Base-by-base conservation (phyloP, 2,888 invertebrate species). In the Cheilosia vulpina region DNA sequence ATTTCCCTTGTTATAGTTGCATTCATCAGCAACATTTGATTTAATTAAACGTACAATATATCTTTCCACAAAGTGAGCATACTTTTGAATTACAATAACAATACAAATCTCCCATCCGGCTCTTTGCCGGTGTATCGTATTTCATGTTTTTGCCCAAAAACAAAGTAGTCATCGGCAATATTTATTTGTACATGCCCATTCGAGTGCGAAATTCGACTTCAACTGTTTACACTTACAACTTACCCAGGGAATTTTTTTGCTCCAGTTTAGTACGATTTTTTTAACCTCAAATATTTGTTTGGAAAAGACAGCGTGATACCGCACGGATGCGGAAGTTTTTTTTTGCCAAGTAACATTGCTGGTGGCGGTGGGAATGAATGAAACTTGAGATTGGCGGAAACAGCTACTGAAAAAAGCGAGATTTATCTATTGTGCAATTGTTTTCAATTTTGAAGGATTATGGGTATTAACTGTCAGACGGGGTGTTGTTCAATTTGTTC, bases 161-260 rank as follows among this genome's bases (percentile, higher is more conserved):
- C 9, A 31, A 9, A 31, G 31, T 31, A 31, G 7, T 2, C 52
- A 31, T 53, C 27, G 11, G 38, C 38, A 53, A 55, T 9, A 45
- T 43, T 55, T 55, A 73, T 73, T 38, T 78, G 52, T 17, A 50
- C 62, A 73, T 50, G 68, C 11, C 21, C 76, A 84, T 79, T 69
- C 65, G 63, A 50, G 73, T 53, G 73, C 57, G 75, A 79, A 79
- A 84, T 79, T 75, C 57, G 62, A 79, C 65, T 69, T 75, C 43
- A 73, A 63, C 17, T 73, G 68, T 78, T 83, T 69, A 52, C 71
- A 17, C 60, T 71, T 41, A 19, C 4, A 6, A 27, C 6, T 7
- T 27, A 27, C 27, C 27, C 6, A 27, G 24, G 41, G 75, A 11
- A 13, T 13, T 13, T 21, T 45, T 45, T 50, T 41, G 21, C 1